These are phyloP conservation scores for Sitta europaea DNA, from an alignment of 2,113 vertebrate genomes.

Conservation along the genomic window DNA sequence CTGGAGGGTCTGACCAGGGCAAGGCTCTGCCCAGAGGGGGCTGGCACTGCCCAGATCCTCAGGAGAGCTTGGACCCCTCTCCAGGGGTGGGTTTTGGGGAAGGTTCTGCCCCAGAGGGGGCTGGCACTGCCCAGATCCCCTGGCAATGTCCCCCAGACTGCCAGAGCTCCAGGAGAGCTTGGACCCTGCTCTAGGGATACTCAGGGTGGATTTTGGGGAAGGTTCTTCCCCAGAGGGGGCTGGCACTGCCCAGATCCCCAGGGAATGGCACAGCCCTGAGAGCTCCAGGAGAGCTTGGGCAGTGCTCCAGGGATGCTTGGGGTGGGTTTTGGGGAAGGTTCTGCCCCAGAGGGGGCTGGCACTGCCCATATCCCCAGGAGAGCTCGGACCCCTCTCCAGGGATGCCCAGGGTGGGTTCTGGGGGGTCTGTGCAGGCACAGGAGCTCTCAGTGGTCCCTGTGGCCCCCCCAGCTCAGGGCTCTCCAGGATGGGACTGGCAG, in stretches of 20 bases:
- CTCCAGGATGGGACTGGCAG: fast-evolving
- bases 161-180: too few species aligned
- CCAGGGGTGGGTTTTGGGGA: too few species aligned
- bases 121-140: too few species aligned
- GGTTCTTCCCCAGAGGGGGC: neutral
- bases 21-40: neutral
- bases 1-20: neutral
- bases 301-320: neutral
- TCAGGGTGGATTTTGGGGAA: too few species aligned
- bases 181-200: too few species aligned
- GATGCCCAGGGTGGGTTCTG: neutral
- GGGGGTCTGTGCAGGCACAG: neutral
- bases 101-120: too few species aligned
- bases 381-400: fast-evolving
- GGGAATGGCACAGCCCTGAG: neutral
- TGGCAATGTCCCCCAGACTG: too few species aligned
- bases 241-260: neutral
- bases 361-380: too few species aligned
- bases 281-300: neutral
- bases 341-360: too few species aligned
- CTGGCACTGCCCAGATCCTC: neutral
- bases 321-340: neutral
- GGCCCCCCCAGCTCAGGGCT: neutral
- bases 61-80: too few species aligned
- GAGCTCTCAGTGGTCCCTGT: too few species aligned